Evolutionary conservation across 2,797 vertebrate species (phyloP).

Genomic region (Otolemur crassicaudatus): DNA sequence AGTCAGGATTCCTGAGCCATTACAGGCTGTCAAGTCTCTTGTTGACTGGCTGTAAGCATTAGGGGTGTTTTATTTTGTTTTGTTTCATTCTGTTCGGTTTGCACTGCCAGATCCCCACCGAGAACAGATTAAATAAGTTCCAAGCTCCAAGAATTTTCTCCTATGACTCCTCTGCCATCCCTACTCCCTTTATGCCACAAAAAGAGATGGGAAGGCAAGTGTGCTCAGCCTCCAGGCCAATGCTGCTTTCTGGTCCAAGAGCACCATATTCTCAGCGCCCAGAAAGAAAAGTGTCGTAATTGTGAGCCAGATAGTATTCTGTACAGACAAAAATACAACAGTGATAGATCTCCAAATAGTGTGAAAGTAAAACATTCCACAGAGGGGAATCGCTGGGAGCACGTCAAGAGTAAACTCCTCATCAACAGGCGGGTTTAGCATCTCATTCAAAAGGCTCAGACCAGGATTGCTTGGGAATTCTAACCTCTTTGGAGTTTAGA

Average conservation of each 20-base stretch:
- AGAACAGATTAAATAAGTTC: neutral
- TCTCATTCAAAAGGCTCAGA: neutral
- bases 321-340: neutral
- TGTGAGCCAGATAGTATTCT: neutral
- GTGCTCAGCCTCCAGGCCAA: accelerated
- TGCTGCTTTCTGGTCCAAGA: neutral
- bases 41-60: neutral
- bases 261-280: neutral
- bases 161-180: neutral
- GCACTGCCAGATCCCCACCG: neutral
- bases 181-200: neutral
- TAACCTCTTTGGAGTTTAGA: neutral
- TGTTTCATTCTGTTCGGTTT: neutral
- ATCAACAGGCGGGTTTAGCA: neutral
- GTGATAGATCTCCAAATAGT: neutral
- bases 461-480: neutral
- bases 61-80: neutral
- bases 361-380: neutral
- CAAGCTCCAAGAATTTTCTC: neutral
- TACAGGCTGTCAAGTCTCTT: neutral
- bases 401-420: neutral
- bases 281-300: neutral
- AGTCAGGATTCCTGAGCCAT: conserved; percentile 7
- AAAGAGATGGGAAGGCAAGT: neutral
- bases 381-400: neutral